Evolutionary conservation across 2,888 invertebrate species (phyloP).

Genomic region (Polylopha cassiicola): DNA sequence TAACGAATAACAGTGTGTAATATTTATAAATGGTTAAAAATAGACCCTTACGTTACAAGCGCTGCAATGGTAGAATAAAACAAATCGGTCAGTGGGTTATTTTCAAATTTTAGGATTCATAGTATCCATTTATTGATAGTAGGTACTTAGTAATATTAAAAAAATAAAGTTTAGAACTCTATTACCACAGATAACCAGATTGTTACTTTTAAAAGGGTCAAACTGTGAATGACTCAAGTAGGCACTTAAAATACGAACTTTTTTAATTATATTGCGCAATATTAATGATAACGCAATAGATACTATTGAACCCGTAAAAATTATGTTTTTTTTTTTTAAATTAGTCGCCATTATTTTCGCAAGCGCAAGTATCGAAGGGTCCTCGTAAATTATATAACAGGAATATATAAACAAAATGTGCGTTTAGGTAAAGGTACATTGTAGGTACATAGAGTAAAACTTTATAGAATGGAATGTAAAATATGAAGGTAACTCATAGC

Average conservation of each 20-base stretch:
- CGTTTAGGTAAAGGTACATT: slow-evolving; percentile 36
- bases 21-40: slow-evolving; percentile 30
- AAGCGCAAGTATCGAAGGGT: slow-evolving; percentile 5
- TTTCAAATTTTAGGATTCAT: too few species aligned
- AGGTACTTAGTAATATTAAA: too few species aligned
- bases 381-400: slow-evolving; percentile 33
- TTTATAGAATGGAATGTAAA: slow-evolving; percentile 56
- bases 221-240: too few species aligned
- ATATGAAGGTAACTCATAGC: slow-evolving; percentile 58
- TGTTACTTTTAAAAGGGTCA: too few species aligned
- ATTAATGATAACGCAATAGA: too few species aligned
- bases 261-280: too few species aligned
- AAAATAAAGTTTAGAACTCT: too few species aligned
- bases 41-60: slow-evolving; percentile 22
- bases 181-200: too few species aligned
- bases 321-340: not conserved
- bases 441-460: slow-evolving; percentile 23
- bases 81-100: too few species aligned
- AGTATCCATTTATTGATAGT: too few species aligned
- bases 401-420: slow-evolving; percentile 47
- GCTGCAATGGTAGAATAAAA: too few species aligned
- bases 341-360: not conserved
- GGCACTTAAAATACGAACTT: too few species aligned
- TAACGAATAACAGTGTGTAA: slow-evolving; percentile 36
- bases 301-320: not conserved